Evolutionary conservation across 2,113 vertebrate genomes (phyloP).

Genomic region (Rhabdornis inornatus): DNA sequence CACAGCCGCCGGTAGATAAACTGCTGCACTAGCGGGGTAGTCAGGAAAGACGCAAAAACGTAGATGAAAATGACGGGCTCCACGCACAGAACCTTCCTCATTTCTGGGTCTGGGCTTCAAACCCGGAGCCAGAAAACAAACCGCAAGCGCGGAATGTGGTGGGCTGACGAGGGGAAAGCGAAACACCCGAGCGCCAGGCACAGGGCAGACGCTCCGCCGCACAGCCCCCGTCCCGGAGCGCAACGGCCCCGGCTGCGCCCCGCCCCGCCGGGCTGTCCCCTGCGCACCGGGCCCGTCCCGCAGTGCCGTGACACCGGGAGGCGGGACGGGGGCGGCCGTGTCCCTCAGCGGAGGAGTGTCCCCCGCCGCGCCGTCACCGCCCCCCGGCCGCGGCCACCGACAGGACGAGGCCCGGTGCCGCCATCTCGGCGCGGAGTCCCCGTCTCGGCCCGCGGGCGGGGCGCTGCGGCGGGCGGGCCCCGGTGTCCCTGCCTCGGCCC

Average conservation of each 20-base stretch:
- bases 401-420: neutral
- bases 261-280: neutral
- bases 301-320: neutral
- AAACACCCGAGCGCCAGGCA: rapidly evolving
- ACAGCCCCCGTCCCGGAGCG: neutral
- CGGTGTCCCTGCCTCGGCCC: too few species aligned
- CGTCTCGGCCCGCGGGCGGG: neutral
- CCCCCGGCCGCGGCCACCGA: neutral
- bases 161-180: neutral
- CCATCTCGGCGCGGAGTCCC: neutral
- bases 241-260: neutral
- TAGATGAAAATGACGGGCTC: slow-evolving; percentile 87
- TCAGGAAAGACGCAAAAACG: slow-evolving; percentile 77
- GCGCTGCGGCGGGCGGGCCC: neutral
- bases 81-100: slow-evolving; percentile 79
- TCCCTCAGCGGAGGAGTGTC: neutral
- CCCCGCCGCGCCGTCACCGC: neutral
- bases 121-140: neutral
- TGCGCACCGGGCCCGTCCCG: neutral
- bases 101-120: neutral
- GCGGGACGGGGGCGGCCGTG: neutral
- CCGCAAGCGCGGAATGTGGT: neutral
- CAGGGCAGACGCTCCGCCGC: neutral
- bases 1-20: slow-evolving; percentile 88
- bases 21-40: slow-evolving; percentile 79